phyloP scores from a whole-genome alignment of 2,797 vertebrate genomes.

The Smutsia temminckii region DNA sequence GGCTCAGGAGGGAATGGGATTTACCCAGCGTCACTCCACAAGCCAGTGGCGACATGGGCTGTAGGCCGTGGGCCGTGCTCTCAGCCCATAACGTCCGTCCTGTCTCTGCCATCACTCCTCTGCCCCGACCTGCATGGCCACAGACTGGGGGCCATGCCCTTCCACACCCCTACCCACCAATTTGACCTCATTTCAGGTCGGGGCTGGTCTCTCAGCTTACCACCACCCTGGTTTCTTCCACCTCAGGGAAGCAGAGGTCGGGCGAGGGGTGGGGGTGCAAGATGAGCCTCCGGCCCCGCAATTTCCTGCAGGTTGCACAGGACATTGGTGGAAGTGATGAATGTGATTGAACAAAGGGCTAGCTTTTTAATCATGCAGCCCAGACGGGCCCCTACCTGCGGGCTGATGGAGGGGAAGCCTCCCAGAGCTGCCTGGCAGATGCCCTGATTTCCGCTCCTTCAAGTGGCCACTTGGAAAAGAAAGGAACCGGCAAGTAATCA shows the following conservation, averaged over 20 bases:
- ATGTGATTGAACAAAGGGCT: slow-evolving; percentile 24
- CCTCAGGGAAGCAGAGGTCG: neutral
- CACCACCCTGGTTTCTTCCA: no score
- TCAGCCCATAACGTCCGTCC: neutral
- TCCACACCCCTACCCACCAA: fast-evolving
- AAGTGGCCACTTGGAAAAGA: slow-evolving; percentile 75
- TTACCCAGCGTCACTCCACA: neutral
- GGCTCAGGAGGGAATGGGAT: neutral
- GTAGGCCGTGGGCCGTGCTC: neutral
- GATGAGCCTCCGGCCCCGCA: neutral
- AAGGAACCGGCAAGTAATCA: slow-evolving; percentile 81
- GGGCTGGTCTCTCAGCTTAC: neutral
- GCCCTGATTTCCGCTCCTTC: slow-evolving; percentile 78
- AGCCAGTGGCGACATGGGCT: neutral
- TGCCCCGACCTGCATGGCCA: no score
- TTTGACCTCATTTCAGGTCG: neutral
- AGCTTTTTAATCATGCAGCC: slow-evolving; percentile 78
- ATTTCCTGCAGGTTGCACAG: neutral
- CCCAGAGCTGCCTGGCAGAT: slow-evolving; percentile 45
- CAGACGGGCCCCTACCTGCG: slow-evolving; percentile 7
- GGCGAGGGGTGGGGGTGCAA: no score
- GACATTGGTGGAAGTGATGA: neutral
- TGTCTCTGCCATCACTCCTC: neutral
- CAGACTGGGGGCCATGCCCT: neutral
- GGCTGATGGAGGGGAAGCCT: slow-evolving; percentile 56